phyloP scores from a whole-genome alignment of 2,797 vertebrate species.

The Myotis myotis region DNA sequence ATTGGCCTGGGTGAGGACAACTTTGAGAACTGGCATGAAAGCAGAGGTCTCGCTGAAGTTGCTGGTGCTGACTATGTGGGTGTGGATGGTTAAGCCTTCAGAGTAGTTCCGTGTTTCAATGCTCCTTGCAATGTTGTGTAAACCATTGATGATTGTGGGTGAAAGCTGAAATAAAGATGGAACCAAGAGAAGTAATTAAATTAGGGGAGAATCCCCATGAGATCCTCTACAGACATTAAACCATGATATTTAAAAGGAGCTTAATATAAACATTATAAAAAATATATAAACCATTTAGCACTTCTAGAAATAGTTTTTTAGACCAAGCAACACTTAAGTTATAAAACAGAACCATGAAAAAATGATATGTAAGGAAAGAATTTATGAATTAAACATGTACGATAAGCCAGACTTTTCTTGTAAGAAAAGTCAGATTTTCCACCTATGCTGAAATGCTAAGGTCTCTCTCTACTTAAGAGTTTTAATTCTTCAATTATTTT shows the following conservation, averaged over 20 bases:
- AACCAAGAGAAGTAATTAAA: slow-evolving; percentile 44
- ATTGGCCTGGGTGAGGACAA: slow-evolving; percentile 97
- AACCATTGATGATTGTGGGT: slow-evolving; percentile 91
- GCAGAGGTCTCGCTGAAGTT: slow-evolving; percentile 99
- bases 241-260: background rate
- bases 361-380: background rate
- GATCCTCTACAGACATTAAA: background rate
- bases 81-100: slow-evolving; percentile 95
- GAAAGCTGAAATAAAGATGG: slow-evolving; percentile 91
- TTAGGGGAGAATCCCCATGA: background rate
- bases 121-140: slow-evolving; percentile 94
- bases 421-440: background rate
- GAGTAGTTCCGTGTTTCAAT: slow-evolving; percentile 92
- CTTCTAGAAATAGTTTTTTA: background rate
- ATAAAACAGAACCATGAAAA: background rate
- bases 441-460: background rate
- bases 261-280: background rate
- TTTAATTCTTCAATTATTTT: slow-evolving; percentile 1
- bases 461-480: background rate
- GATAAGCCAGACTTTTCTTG: background rate
- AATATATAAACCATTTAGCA: background rate
- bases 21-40: slow-evolving; percentile 99
- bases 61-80: slow-evolving; percentile 97
- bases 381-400: background rate
- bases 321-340: slow-evolving; percentile 20